Base-by-base conservation (phyloP, 2,888 invertebrate genomes). In the Agrotis puta region DNA sequence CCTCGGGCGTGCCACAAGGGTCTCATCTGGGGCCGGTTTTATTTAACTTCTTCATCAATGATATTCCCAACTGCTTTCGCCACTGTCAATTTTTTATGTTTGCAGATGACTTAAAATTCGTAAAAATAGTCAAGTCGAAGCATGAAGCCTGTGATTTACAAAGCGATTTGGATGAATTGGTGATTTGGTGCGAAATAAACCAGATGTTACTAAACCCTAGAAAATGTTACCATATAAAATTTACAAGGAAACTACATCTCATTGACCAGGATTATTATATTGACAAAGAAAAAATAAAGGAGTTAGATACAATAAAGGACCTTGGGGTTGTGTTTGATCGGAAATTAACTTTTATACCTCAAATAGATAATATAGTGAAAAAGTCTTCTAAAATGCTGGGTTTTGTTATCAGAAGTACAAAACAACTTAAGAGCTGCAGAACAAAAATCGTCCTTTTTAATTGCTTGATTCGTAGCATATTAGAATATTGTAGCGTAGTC, bases 371-470 rank as follows among this genome's bases (percentile, higher is more conserved):
- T 47, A 6, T 47, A 47, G 51, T 51, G 22, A 18, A 54, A 33
- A 48, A 48, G 27, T 27, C 47, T n/a, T 61, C 27, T 13, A 61
- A 48, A 61, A 61, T 61, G 24, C n/a, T 61, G 24, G 47, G 47
- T 18, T 61, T 61, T 61, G 47, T 47, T 27, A n/a, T 48, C 47
- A 61, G 47, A 61, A 48, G 48, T 13, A 24, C 24, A 13, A 59
- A 59, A 45, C 45, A 45, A 59, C 20, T 57, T n/a, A 39, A 33
- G 39, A 57, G 13, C 43, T 43, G 13, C 43, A 43, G 13, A 11
- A 11, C 11, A 43, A 43, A 43, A 43, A 43, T 43, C 13, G 13
- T 43, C 43, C 43, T 11, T 13, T 43, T 13, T 13, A 11, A 43
- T 43, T 43, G 43, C 13, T 13, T 43, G 43, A 43, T 43, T 43